Conservation (phyloP, 2,797 vertebrate species). For the Cephalopachus bancanus region DNA sequence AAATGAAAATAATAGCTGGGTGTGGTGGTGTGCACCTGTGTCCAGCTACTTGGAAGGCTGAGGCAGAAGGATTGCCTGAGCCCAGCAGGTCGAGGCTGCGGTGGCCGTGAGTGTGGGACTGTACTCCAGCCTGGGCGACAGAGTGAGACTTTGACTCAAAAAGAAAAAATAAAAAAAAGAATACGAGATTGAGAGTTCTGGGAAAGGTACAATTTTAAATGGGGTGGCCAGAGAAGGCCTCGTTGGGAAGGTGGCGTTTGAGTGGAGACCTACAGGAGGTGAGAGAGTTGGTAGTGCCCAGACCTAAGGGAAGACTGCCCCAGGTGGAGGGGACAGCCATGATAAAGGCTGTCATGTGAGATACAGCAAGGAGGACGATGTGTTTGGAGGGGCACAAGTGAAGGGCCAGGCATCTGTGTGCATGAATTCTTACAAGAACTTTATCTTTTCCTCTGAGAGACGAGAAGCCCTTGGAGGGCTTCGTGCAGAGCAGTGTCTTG, state of each 20-base stretch:
- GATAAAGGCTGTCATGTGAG: background rate
- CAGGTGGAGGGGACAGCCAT: background rate
- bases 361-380: background rate
- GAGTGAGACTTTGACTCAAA: too few species aligned
- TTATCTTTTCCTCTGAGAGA: background rate
- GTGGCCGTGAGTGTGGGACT: too few species aligned
- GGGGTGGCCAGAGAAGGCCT: background rate
- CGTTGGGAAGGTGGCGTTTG: background rate
- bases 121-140: too few species aligned
- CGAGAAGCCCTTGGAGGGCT: background rate
- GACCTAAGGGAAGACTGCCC: background rate
- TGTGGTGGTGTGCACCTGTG: too few species aligned
- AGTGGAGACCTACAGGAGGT: background rate
- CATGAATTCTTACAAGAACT: background rate
- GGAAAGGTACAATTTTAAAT: background rate
- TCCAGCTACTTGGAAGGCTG: too few species aligned
- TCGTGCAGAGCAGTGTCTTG: background rate
- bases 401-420: background rate
- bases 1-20: too few species aligned
- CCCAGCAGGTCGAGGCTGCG: too few species aligned
- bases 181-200: background rate
- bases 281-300: background rate
- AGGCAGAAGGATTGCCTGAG: too few species aligned
- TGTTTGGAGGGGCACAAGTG: background rate
- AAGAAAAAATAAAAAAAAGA: too few species aligned